phyloP scores from a whole-genome alignment of 2,797 vertebrate genomes.

The Danio jaintianensis region DNA sequence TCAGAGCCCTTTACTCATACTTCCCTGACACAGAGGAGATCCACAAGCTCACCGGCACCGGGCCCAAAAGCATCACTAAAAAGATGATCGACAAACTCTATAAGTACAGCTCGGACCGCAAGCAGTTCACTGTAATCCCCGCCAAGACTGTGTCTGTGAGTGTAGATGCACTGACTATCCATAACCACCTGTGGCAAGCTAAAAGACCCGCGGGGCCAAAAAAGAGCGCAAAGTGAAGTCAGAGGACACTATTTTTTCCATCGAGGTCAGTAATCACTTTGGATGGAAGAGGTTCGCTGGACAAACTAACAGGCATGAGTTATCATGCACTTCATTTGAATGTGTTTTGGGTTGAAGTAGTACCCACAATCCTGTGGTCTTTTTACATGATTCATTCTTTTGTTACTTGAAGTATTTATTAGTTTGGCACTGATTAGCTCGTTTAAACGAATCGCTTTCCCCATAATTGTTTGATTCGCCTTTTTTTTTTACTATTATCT shows the following conservation, averaged over 20 bases:
- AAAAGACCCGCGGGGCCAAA: slow-evolving; percentile 90
- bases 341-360: slow-evolving; percentile 62
- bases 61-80: slow-evolving; percentile 93
- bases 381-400: slow-evolving; percentile 51
- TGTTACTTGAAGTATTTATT: slow-evolving; percentile 86
- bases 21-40: slow-evolving; percentile 95
- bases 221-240: slow-evolving; percentile 94
- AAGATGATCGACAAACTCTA: slow-evolving; percentile 99
- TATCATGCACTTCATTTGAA: slow-evolving; percentile 58
- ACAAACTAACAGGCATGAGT: slow-evolving; percentile 32
- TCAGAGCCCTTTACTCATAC: slow-evolving; percentile 94
- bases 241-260: slow-evolving; percentile 48
- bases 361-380: slow-evolving; percentile 48
- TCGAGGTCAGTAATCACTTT: slow-evolving; percentile 50
- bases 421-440: slow-evolving; percentile 76
- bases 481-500: slow-evolving; percentile 22
- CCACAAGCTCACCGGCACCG: slow-evolving; percentile 91
- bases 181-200: slow-evolving; percentile 96
- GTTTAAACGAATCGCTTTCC: slow-evolving; percentile 62
- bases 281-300: slow-evolving; percentile 63
- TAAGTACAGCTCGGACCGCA: slow-evolving; percentile 97
- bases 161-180: slow-evolving; percentile 95
- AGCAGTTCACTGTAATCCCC: slow-evolving; percentile 95
- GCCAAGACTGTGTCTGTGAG: slow-evolving; percentile 98
- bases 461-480: neutral